Evolutionary conservation across 2,113 vertebrate genomes (phyloP).

Genomic region (Hippocampus zosterae): DNA sequence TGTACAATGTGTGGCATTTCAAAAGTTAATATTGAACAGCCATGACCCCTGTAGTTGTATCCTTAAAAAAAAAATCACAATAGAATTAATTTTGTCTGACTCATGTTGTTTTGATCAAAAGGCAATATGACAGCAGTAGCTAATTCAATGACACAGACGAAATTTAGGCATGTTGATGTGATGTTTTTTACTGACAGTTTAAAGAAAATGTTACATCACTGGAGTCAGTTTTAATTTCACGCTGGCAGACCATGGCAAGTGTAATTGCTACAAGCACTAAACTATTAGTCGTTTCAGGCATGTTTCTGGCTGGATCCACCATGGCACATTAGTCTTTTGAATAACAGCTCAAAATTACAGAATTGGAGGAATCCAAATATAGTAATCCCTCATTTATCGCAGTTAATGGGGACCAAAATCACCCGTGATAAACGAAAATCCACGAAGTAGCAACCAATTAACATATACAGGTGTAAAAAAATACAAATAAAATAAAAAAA

Average conservation of each 20-base stretch:
- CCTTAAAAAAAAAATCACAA: not conserved
- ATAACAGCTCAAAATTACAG: not conserved
- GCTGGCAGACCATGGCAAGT: not conserved
- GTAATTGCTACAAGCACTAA: not conserved
- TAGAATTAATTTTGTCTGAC: not conserved
- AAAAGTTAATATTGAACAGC: not conserved
- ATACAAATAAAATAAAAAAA: too few relatives aligned
- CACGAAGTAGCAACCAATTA: too few relatives aligned
- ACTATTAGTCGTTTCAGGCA: not conserved
- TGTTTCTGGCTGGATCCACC: not conserved
- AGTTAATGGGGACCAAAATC: too few relatives aligned
- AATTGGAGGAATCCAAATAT: not conserved
- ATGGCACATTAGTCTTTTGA: not conserved
- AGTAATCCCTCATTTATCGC: too few relatives aligned
- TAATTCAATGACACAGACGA: not conserved
- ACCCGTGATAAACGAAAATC: too few relatives aligned
- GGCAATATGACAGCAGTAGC: not conserved
- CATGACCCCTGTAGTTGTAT: too few relatives aligned
- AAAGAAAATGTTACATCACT: not conserved
- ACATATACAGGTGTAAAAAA: too few relatives aligned
- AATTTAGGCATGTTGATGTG: not conserved
- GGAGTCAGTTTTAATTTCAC: not conserved
- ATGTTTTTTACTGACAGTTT: not conserved
- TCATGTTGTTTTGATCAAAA: not conserved
- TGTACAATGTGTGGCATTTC: not conserved